phyloP scores from a whole-genome alignment of 2,797 vertebrate species.

The Etheostoma nigrum region DNA sequence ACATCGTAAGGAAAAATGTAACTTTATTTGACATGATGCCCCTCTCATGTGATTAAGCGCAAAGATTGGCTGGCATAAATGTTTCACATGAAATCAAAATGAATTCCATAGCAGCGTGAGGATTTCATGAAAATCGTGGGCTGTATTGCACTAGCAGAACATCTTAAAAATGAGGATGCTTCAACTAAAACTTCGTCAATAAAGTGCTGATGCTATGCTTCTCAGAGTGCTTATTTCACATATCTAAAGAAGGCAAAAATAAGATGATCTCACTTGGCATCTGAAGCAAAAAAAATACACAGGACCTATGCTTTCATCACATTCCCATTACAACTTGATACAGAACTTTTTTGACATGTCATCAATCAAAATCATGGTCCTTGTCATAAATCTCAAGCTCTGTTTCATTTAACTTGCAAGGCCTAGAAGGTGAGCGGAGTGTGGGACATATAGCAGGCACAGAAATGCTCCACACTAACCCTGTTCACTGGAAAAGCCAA shows the following conservation, averaged over 20 bases:
- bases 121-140: constrained; percentile 44
- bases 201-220: constrained; percentile 74
- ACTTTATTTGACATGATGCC: constrained; percentile 58
- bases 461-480: constrained; percentile 68
- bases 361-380: constrained; percentile 20
- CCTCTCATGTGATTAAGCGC: constrained; percentile 34
- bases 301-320: constrained; percentile 31
- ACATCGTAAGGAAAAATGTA: constrained; percentile 33
- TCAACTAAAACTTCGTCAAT: constrained; percentile 51
- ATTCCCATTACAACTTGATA: constrained; percentile 12
- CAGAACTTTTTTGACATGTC: not conserved
- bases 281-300: constrained; percentile 53
- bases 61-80: constrained; percentile 39
- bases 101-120: constrained; percentile 60
- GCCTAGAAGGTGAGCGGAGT: constrained; percentile 71
- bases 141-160: constrained; percentile 59
- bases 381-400: constrained; percentile 38
- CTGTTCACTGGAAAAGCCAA: constrained; percentile 40
- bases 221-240: constrained; percentile 33
- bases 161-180: constrained; percentile 42
- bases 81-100: constrained; percentile 40
- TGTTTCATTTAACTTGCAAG: constrained; percentile 58
- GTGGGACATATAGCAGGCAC: constrained; percentile 69
- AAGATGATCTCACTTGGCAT: constrained; percentile 70
- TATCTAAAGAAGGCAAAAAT: constrained; percentile 72